Evolutionary conservation across 1,140 invertebrate species (phyloP).

Genomic region (Ceratina japonica): DNA sequence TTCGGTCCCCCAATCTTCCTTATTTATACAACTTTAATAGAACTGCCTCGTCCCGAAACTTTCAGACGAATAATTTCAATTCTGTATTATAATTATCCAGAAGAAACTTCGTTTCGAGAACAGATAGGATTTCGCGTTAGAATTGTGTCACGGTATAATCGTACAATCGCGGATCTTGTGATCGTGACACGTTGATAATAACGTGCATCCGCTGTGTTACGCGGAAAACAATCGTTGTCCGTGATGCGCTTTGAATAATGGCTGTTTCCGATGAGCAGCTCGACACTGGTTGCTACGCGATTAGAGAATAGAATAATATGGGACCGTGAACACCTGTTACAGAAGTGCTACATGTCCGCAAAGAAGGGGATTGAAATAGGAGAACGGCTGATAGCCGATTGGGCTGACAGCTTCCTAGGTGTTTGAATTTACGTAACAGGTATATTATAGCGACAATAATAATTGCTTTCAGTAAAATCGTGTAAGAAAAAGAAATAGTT

Average conservation of each 20-base stretch:
- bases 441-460: no score
- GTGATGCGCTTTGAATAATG: slow-evolving; percentile 26
- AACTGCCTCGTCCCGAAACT: not conserved
- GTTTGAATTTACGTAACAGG: no score
- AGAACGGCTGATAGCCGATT: not conserved
- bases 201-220: not conserved
- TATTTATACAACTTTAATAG: slow-evolving; percentile 24
- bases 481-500: no score
- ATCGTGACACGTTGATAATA: slow-evolving; percentile 7
- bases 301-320: slow-evolving; percentile 26
- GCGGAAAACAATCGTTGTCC: not conserved
- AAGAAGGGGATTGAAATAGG: not conserved
- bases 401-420: no score
- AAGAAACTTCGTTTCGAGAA: not conserved
- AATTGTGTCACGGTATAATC: not conserved
- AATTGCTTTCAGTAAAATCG: no score
- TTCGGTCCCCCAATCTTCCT: not conserved
- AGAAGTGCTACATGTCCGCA: not conserved
- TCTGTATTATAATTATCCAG: no score
- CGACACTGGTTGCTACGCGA: slow-evolving; percentile 30
- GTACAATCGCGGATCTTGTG: not conserved
- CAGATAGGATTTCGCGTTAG: not conserved
- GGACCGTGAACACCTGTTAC: slow-evolving; percentile 29
- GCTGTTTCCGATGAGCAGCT: not conserved
- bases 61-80: not conserved